Percentiles rank a stretch among this genome's conserved stretches.
Evolutionary conservation across 1,140 invertebrate species (phyloP).

Genomic region (Drosophila prosaltans): DNA sequence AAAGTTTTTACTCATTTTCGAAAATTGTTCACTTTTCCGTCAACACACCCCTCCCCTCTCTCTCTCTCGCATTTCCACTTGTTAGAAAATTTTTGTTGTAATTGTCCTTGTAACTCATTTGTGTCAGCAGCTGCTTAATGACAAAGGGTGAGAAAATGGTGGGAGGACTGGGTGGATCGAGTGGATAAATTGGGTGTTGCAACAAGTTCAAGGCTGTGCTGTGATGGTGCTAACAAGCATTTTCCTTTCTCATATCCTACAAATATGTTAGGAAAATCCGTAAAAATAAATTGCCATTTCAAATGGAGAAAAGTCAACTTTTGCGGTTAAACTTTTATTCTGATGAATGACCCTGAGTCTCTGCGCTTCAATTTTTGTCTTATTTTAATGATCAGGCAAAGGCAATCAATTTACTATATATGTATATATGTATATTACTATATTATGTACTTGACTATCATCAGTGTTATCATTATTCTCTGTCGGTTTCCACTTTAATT

Average conservation of each 20-base stretch:
- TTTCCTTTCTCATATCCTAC: constrained; percentile 70
- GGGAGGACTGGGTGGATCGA: background rate
- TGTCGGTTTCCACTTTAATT: constrained; percentile 8
- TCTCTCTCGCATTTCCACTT: background rate
- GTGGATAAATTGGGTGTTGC: constrained; percentile 12
- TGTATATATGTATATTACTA: background rate
- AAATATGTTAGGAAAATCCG: constrained; percentile 12
- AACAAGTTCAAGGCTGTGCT: constrained; percentile 68
- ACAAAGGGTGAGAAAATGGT: constrained; percentile 1
- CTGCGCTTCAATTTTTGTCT: background rate
- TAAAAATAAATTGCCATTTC: constrained; percentile 6
- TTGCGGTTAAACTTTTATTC: background rate
- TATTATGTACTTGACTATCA: constrained; percentile 5
- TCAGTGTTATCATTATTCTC: constrained; percentile 5
- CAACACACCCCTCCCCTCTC: no score
- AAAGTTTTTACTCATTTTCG: constrained; percentile 57
- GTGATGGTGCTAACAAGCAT: constrained; percentile 65
- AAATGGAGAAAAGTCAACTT: background rate
- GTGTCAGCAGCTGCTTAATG: constrained; percentile 40
- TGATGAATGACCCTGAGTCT: background rate
- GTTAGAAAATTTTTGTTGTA: constrained; percentile 37
- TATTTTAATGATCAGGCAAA: background rate
- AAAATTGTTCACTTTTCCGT: background rate
- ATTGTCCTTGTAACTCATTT: constrained; percentile 61
- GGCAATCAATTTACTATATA: constrained; percentile 3